Percentiles rank a stretch among this genome's conserved stretches.
Evolutionary conservation across 2,888 invertebrate genomes (phyloP).

Genomic region (Tachina fera): DNA sequence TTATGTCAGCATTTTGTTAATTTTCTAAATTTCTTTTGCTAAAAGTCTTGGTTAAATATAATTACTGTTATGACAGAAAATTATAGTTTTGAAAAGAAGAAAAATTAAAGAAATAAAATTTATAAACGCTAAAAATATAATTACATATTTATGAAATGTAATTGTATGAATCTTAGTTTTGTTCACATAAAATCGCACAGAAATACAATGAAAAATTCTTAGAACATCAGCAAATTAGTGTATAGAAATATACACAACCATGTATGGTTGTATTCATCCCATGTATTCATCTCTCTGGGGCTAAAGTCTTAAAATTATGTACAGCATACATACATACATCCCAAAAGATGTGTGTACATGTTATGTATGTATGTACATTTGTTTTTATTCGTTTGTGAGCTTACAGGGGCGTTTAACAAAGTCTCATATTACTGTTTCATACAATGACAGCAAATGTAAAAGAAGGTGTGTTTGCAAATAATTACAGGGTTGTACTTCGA

Average conservation of each 20-base stretch:
- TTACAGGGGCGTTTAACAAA: slow-evolving; percentile 45
- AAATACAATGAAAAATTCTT: slow-evolving; percentile 64
- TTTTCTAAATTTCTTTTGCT: too few species aligned
- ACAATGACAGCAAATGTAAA: slow-evolving; percentile 1
- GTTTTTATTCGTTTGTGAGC: too few species aligned
- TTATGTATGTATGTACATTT: too few species aligned
- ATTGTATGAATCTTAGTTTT: slow-evolving; percentile 23
- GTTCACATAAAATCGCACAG: not conserved
- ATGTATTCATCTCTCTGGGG: slow-evolving; percentile 25
- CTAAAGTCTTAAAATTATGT: slow-evolving; percentile 40
- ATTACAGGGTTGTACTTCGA: slow-evolving; percentile 64
- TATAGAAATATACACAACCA: not conserved
- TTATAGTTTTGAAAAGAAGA: not conserved
- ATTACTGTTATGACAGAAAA: not conserved
- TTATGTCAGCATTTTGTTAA: too few species aligned
- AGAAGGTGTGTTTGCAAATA: slow-evolving; percentile 63
- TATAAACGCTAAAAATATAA: slow-evolving; percentile 56
- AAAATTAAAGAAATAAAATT: slow-evolving; percentile 22
- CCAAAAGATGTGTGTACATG: not conserved
- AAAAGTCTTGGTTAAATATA: too few species aligned
- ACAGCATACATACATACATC: slow-evolving; percentile 34
- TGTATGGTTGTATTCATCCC: not conserved
- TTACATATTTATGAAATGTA: slow-evolving; percentile 65
- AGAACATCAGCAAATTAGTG: slow-evolving; percentile 44
- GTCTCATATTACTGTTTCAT: slow-evolving; percentile 28